Percentiles rank a stretch among this genome's conserved stretches.
Evolutionary conservation across 2,113 vertebrate species (phyloP).

Genomic region (Channa maculata): DNA sequence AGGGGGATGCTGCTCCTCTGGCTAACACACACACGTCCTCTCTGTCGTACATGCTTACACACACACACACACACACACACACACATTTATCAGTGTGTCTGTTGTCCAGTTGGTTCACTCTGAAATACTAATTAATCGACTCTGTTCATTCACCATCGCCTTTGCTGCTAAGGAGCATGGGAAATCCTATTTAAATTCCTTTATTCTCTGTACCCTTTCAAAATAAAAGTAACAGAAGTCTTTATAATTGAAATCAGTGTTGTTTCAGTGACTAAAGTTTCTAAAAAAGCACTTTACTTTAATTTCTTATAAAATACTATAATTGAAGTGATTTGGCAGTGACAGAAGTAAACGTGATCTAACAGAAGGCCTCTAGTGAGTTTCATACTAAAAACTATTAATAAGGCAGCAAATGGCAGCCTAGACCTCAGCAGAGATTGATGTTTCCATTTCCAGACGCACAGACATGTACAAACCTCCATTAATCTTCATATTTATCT

Average conservation of each 20-base stretch:
- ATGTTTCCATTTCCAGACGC: neutral
- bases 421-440: constrained; percentile 15
- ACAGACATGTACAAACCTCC: constrained; percentile 12
- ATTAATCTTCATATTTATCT: constrained; percentile 16
- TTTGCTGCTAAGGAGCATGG: constrained; percentile 65
- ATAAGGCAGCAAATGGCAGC: neutral
- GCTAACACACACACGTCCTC: constrained; percentile 84
- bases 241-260: constrained; percentile 30
- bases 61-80: constrained; percentile 31
- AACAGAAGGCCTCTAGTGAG: neutral
- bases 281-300: constrained; percentile 23
- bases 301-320: too few species aligned
- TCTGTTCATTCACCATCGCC: constrained; percentile 28
- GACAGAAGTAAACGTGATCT: neutral
- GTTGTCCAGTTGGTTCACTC: constrained; percentile 37
- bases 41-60: too few species aligned
- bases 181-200: constrained; percentile 55
- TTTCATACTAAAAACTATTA: constrained; percentile 6
- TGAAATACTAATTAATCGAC: constrained; percentile 33
- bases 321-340: neutral
- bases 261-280: constrained; percentile 9
- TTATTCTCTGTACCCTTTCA: constrained; percentile 46
- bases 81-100: constrained; percentile 34
- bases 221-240: constrained; percentile 48
- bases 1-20: constrained; percentile 94